Evolutionary conservation across 2,888 invertebrate genomes (phyloP).

Genomic region (Eurois occulta): DNA sequence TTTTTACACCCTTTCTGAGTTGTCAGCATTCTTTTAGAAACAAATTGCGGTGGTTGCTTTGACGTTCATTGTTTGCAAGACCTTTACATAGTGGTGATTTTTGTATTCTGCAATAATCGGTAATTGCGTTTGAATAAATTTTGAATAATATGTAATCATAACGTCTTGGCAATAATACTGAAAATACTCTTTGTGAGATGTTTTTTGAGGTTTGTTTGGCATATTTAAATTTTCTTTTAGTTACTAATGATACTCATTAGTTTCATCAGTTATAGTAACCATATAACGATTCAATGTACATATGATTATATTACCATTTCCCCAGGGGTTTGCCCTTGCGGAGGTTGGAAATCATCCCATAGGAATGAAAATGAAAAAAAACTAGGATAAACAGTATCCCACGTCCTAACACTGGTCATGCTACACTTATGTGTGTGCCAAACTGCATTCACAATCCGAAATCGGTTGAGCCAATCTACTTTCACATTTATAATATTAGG

Average conservation of each 20-base stretch:
- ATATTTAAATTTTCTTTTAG: background rate
- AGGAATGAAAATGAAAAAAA: background rate
- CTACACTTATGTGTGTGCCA: background rate
- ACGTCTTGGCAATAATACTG: constrained; percentile 5
- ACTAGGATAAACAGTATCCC: background rate
- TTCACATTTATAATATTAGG: background rate
- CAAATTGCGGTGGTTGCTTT: constrained; percentile 15
- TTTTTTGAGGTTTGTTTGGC: background rate
- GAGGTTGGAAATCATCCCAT: background rate
- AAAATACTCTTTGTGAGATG: background rate
- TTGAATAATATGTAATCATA: constrained; percentile 15
- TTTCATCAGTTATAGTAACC: background rate
- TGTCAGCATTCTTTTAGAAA: constrained; percentile 10
- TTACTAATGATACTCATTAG: background rate
- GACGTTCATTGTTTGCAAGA: constrained; percentile 10
- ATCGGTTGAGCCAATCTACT: background rate
- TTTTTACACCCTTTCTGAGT: constrained; percentile 12
- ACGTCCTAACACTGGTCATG: background rate
- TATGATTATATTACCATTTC: background rate
- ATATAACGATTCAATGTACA: background rate
- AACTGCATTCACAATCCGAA: background rate
- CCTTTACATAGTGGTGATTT: background rate
- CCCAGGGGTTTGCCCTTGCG: background rate
- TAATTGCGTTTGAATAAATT: constrained; percentile 34
- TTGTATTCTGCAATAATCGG: constrained; percentile 15